A percentile compares a stretch with the other conserved stretches of the same genome.
Evolutionary conservation across 2,113 vertebrate species (phyloP).

Genomic region (Dromiciops gliroides): DNA sequence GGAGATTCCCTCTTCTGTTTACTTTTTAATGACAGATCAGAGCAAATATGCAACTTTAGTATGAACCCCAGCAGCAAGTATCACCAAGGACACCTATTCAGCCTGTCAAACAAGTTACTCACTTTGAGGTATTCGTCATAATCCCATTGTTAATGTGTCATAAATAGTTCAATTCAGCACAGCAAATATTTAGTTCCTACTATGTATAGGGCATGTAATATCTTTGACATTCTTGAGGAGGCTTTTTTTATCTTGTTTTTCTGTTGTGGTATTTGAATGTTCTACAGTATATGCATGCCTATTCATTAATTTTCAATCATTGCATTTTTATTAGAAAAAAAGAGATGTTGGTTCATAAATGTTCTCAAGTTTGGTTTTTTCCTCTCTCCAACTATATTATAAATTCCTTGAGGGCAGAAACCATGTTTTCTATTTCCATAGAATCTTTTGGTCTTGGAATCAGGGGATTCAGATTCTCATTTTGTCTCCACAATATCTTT

Average conservation of each 20-base stretch:
- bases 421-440: neutral
- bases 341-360: neutral
- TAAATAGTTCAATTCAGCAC: neutral
- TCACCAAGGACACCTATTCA: neutral
- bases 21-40: conserved; percentile 11
- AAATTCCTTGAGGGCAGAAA: neutral
- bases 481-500: neutral
- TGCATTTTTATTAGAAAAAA: neutral
- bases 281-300: neutral
- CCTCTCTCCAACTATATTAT: neutral
- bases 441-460: neutral
- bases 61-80: conserved; percentile 7
- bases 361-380: neutral
- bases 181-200: neutral
- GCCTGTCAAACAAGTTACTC: conserved; percentile 34
- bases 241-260: neutral
- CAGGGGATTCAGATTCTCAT: neutral
- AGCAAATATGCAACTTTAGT: conserved; percentile 31
- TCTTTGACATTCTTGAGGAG: conserved; percentile 28
- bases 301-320: neutral
- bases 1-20: conserved; percentile 5
- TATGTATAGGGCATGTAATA: neutral
- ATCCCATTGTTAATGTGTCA: conserved; percentile 20
- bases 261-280: neutral
- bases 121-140: neutral